These are phyloP conservation scores for Ammodytes marinus DNA, from an alignment of 2,113 vertebrate genomes.

Conservation along the genomic window DNA sequence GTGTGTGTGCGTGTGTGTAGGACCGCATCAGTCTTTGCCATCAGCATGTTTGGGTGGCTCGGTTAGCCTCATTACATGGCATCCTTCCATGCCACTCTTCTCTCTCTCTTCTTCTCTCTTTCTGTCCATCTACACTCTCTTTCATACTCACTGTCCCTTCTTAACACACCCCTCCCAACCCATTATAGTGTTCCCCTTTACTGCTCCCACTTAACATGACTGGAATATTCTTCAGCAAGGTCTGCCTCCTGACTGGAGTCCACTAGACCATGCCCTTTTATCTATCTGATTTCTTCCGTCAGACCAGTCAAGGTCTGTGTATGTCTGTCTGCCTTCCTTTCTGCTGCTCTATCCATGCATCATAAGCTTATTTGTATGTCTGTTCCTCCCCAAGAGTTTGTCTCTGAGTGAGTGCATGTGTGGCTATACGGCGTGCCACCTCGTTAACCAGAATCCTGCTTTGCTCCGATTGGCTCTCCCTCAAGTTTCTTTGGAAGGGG, in stretches of 20 bases:
- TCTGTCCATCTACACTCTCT: conserved; percentile 2
- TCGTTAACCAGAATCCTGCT: conserved; percentile 51
- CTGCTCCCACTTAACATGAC: conserved; percentile 59
- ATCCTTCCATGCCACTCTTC: conserved; percentile 34
- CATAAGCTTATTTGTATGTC: conserved; percentile 42
- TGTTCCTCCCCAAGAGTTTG: neutral
- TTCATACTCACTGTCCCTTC: conserved; percentile 35
- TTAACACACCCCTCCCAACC: conserved; percentile 47
- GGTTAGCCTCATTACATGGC: conserved; percentile 49
- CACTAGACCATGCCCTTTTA: conserved; percentile 67
- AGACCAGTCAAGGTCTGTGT: conserved; percentile 49
- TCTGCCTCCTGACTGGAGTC: conserved; percentile 55
- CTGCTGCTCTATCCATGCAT: conserved; percentile 45
- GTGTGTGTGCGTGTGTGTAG: conserved; percentile 19
- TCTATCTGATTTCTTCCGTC: conserved; percentile 65
- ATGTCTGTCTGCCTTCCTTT: conserved; percentile 28
- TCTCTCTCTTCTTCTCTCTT: conserved; percentile 3
- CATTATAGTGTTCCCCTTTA: conserved; percentile 77
- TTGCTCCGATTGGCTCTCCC: conserved; percentile 18
- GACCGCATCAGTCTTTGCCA: conserved; percentile 40
- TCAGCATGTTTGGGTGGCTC: conserved; percentile 63
- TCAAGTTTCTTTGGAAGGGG: conserved; percentile 13
- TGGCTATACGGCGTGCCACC: neutral
- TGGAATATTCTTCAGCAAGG: conserved; percentile 55
- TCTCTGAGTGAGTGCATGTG: neutral